Conservation (phyloP, 1,140 invertebrate species). For the Hypothenemus hampei region DNA sequence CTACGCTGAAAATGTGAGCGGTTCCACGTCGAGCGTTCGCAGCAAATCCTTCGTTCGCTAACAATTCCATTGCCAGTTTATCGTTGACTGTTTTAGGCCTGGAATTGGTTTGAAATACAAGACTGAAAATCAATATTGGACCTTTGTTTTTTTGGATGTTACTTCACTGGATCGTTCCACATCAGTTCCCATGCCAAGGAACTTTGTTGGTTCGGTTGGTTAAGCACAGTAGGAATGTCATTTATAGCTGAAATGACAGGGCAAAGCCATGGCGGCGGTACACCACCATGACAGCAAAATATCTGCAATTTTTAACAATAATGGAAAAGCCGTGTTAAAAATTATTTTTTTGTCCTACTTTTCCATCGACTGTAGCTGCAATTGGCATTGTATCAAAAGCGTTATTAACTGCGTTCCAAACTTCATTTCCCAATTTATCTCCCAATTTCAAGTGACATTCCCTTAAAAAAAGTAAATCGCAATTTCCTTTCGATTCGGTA, state of each 20-base stretch:
- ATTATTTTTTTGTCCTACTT: too few species aligned
- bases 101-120: too few species aligned
- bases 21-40: conserved; percentile 64
- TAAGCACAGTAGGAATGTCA: conserved; percentile 59
- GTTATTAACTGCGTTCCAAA: conserved; percentile 66
- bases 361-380: conserved; percentile 64
- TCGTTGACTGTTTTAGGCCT: conserved; percentile 43
- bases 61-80: conserved; percentile 50
- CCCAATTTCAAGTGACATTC: conserved; percentile 65
- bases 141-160: too few species aligned
- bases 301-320: conserved; percentile 47
- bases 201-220: conserved; percentile 60
- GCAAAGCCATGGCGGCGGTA: conserved; percentile 61
- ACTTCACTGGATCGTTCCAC: conserved; percentile 74
- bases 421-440: conserved; percentile 51
- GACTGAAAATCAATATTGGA: too few species aligned
- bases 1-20: conserved; percentile 63
- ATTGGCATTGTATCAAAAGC: conserved; percentile 68
- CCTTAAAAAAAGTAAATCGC: conserved; percentile 38
- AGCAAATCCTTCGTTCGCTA: conserved; percentile 61
- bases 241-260: conserved; percentile 52
- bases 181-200: conserved; percentile 69
- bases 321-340: neutral
- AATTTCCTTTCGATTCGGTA: neutral
- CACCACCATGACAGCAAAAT: conserved; percentile 72